These are phyloP conservation scores for Mythimna loreyi DNA, from an alignment of 2,888 invertebrate genomes.

Conservation along the genomic window DNA sequence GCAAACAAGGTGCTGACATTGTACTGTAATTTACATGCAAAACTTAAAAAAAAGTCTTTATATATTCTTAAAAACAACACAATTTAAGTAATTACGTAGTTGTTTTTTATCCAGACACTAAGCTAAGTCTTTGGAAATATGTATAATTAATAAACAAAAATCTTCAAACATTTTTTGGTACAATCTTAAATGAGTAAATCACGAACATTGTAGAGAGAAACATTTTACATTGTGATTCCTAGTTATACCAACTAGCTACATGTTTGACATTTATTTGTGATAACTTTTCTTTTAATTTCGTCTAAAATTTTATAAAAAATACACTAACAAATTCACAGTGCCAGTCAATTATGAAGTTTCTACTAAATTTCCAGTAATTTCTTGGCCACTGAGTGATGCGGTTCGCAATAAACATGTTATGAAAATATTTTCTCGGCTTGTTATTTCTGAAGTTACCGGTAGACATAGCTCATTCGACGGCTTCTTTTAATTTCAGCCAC, in stretches of 20 bases:
- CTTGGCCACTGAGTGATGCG: conserved; percentile 44
- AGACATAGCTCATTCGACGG: conserved; percentile 52
- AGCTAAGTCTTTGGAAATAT: background rate
- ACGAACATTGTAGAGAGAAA: conserved; percentile 3
- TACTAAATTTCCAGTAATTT: conserved; percentile 41
- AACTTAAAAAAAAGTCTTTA: conserved; percentile 3
- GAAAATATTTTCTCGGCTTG: conserved; percentile 52
- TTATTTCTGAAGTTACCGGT: conserved; percentile 50
- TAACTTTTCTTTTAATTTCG: conserved; percentile 28
- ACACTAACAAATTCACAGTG: conserved; percentile 22
- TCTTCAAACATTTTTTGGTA: background rate
- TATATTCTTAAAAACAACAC: background rate
- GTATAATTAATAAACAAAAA: background rate
- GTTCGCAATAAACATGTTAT: conserved; percentile 53
- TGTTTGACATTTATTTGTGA: conserved; percentile 40
- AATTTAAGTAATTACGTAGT: background rate
- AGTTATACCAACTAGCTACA: conserved; percentile 3
- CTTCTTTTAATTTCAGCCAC: conserved; percentile 58
- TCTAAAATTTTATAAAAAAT: conserved; percentile 23
- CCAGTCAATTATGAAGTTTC: conserved; percentile 32
- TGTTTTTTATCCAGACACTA: background rate
- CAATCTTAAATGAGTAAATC: conserved; percentile 11
- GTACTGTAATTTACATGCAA: conserved; percentile 5
- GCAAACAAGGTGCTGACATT: background rate
- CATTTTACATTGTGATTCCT: conserved; percentile 18